phyloP scores from a whole-genome alignment of 2,113 vertebrate genomes.

The Antechinus stuartii region DNA sequence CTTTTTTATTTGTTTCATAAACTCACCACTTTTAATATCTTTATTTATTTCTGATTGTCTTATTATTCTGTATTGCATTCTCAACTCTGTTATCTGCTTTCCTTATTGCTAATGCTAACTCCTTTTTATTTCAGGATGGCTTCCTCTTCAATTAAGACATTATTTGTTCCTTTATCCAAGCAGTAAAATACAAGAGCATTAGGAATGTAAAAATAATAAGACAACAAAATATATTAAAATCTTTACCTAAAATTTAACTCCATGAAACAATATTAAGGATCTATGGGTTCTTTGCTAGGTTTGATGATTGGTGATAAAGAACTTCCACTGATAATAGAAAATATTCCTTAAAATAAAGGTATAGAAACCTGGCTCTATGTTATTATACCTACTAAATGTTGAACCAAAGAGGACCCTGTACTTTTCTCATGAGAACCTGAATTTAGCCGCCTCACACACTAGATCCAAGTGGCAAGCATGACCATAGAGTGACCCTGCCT shows the following conservation, averaged over 20 bases:
- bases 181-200: background rate
- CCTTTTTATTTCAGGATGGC: background rate
- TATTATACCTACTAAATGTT: background rate
- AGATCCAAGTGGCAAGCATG: no score
- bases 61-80: background rate
- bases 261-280: background rate
- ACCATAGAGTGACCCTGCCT: no score
- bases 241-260: background rate
- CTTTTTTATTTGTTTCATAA: background rate
- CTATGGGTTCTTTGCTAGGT: background rate
- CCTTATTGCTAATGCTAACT: background rate
- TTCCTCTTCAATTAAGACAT: background rate
- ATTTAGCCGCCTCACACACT: no score
- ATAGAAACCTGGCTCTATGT: background rate
- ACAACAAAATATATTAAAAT: background rate
- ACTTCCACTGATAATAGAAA: background rate
- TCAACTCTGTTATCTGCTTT: background rate
- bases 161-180: background rate
- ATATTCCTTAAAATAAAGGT: background rate
- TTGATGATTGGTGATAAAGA: background rate
- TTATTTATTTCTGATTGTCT: background rate
- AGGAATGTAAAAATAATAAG: background rate
- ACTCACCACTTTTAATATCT: background rate
- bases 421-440: no score
- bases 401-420: no score